Percentiles rank a stretch among this genome's conserved stretches.
phyloP scores from a whole-genome alignment of 2,797 vertebrate genomes.

The Moxostoma hubbsi region DNA sequence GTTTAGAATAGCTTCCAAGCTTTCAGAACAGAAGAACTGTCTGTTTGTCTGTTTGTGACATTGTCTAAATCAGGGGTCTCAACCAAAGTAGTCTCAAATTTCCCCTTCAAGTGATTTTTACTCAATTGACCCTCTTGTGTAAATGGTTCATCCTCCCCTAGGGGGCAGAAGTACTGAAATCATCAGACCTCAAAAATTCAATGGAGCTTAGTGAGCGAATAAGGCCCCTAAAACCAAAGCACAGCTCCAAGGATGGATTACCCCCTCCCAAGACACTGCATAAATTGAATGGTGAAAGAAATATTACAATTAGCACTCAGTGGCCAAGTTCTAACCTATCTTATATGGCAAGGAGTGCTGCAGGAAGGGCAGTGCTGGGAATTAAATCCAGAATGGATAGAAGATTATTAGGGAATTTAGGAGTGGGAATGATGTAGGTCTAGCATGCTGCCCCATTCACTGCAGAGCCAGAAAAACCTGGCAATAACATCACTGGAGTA shows the following conservation, averaged over 20 bases:
- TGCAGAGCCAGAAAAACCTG: slow-evolving; percentile 10
- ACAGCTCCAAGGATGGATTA: slow-evolving; percentile 41
- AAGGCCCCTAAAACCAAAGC: slow-evolving; percentile 61
- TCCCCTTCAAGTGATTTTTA: too few relatives aligned
- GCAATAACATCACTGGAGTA: neutral
- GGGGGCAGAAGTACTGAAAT: slow-evolving; percentile 55
- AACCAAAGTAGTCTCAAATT: too few relatives aligned
- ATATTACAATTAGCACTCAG: slow-evolving; percentile 65
- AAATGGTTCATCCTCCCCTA: slow-evolving; percentile 48
- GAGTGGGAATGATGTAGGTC: slow-evolving; percentile 47
- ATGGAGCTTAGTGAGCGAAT: slow-evolving; percentile 58
- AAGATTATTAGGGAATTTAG: slow-evolving; percentile 54
- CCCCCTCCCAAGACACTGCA: slow-evolving; percentile 9
- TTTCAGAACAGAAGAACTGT: slow-evolving; percentile 15
- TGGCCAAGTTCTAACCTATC: slow-evolving; percentile 60
- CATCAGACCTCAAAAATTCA: slow-evolving; percentile 54
- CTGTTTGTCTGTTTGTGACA: slow-evolving; percentile 35
- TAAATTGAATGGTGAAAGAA: slow-evolving; percentile 22
- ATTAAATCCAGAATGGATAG: slow-evolving; percentile 65
- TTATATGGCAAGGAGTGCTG: slow-evolving; percentile 62
- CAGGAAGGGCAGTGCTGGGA: slow-evolving; percentile 63
- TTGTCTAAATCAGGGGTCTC: too few relatives aligned
- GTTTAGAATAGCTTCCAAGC: slow-evolving; percentile 25
- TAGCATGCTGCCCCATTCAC: neutral
- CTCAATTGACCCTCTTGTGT: too few relatives aligned